Base-by-base conservation (phyloP, 2,113 vertebrate genomes). In the Rhabdomys dilectus region DNA sequence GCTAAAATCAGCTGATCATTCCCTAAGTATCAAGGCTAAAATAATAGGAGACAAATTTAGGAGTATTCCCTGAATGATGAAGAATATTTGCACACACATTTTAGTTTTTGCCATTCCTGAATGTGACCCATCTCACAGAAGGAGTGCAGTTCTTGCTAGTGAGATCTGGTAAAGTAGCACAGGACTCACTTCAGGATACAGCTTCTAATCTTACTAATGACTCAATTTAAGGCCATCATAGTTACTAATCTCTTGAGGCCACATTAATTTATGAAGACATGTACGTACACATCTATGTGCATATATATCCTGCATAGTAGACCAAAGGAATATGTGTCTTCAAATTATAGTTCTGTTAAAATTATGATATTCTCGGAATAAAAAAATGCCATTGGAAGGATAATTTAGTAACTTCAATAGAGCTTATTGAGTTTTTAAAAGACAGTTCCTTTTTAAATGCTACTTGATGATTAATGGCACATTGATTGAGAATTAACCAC, bases 401-500 rank as follows among this genome's bases (percentile, higher is more conserved):
- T 87, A 93, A 97, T 82, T 94, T 93, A 91, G 82, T 97, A 86
- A 93, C 66, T 93, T 92, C 86, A 94, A 88, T 39, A 94, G 70
- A 51, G 39, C 88, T 97, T 93, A 89, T 24, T 97, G 93, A 96
- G 95, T 70, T 95, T 97, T 88, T 96, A 66, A 96, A 96, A 96
- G 60, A 91, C 22, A 91, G 45, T 88, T 96, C n/a, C 56, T 82
- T 87, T 89, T 85, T 34, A 17, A 96, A 93, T 87, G 81, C 88
- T 93, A 89, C 84, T 95, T 96, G 68, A 96, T 97, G 96, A 97
- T 97, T 98, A 96, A 97, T 95, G 91, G 94, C 72, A 96, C 91
- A 96, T 93, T 96, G 93, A 97, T 98, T 96, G 95, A 95, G 75
- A 97, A 96, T 97, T 97, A 98, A 98, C 96, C 96, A 88, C 94